Evolutionary conservation across 1,140 invertebrate species (phyloP), one percentile per base, ranked within the genome.

Genomic region (Drosophila murphyi): DNA sequence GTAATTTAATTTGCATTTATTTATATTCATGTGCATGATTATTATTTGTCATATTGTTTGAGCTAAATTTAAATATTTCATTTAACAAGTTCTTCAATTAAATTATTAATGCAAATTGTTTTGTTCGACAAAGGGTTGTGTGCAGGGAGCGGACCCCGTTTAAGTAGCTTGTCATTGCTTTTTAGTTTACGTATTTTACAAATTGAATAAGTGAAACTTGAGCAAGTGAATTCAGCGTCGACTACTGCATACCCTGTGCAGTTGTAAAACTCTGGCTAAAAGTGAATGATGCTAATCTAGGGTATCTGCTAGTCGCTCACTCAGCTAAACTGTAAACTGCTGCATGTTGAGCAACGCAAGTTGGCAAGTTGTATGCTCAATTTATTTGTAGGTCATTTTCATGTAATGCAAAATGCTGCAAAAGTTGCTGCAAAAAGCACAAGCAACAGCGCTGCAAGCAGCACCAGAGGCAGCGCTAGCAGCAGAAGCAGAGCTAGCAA

Each of bases 31-130:
- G 37, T 67, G 54, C 10, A 47, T 34, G 5, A 75, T 52, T 76
- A 83, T 82, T 78, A 82, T 77, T 74, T 82, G 74, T 59, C 79
- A 82, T 76, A 64, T 79, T 82, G 72, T 76, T 76, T 69, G 72
- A 77, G 47, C 69, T 65, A 63, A 69, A 81, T 86, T 86, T 86
- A 81, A 86, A 86, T 86, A 86, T 86, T 86, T 81, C 81, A 86
- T 86, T 86, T 78, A 86, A 82, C 78, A 86, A 86, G 82, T 86
- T 87, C 75, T 86, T 72, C 82, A 86, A 86, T 86, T 86, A 78
- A 86, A 86, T 86, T 81, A 78, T 62, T 78, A 76, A 82, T 82
- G 80, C 80, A 82, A 82, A 82, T 82, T 75, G 80, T 78, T 37
- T 65, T 12, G 50, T 8, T 39, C 47, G 7, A 3, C 28, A 28